Conservation (phyloP, 2,797 vertebrate genomes). For the Chiloscyllium punctatum region DNA sequence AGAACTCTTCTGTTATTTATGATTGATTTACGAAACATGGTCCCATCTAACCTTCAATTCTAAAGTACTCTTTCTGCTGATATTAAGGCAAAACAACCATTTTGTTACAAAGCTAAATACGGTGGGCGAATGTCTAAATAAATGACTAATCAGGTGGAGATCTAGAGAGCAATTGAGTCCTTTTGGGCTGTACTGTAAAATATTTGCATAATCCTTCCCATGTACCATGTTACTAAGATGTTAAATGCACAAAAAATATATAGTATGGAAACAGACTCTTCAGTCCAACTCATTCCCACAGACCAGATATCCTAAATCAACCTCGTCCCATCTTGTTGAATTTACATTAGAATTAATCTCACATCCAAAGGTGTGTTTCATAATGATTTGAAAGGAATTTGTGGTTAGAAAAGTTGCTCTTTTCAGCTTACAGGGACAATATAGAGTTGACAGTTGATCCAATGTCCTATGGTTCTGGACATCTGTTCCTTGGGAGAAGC, state of each 20-base stretch:
- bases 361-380: background rate
- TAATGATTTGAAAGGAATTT: background rate
- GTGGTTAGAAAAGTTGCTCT: background rate
- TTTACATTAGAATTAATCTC: background rate
- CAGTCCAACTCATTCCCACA: no score
- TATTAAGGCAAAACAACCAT: no score
- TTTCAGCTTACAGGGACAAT: background rate
- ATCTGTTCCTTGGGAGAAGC: background rate
- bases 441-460: background rate
- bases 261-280: no score
- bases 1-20: background rate
- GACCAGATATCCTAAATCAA: no score
- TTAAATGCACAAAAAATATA: background rate
- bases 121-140: no score
- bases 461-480: background rate
- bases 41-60: background rate
- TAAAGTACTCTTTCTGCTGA: no score
- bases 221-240: background rate
- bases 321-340: no score
- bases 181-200: background rate
- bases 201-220: background rate
- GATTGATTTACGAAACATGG: background rate
- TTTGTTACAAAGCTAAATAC: no score
- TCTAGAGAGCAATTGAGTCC: background rate
- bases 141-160: background rate